A percentile compares a stretch with the other conserved stretches of the same genome.
These are phyloP conservation scores for Mormyrus hasselquistii DNA, from an alignment of 2,797 vertebrate genomes.

Conservation along the genomic window DNA sequence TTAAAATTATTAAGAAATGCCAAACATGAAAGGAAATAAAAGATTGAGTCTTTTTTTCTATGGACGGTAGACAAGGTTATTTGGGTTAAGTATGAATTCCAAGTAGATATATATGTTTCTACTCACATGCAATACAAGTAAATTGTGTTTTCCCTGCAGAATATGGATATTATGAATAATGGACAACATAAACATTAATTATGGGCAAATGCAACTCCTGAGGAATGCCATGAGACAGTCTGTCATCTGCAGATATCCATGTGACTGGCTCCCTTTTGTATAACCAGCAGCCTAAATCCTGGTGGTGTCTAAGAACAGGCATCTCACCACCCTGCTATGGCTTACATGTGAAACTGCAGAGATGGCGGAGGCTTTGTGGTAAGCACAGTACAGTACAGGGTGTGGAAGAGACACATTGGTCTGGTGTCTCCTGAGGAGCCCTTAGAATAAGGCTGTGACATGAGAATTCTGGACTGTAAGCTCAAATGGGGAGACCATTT, in stretches of 20 bases:
- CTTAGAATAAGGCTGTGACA: not conserved
- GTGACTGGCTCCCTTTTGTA: constrained; percentile 25
- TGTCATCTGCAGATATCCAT: not conserved
- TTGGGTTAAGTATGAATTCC: not conserved
- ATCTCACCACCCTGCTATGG: constrained; percentile 18
- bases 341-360: constrained; percentile 18
- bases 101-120: not conserved
- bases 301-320: not conserved
- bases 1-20: not conserved
- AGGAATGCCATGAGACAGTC: not conserved
- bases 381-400: not conserved
- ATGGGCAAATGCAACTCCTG: not conserved
- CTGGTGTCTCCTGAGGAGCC: not conserved
- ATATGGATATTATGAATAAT: not conserved
- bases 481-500: not conserved
- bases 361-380: constrained; percentile 4
- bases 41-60: not conserved
- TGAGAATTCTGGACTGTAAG: not conserved
- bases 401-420: constrained; percentile 55
- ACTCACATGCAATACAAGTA: not conserved
- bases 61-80: not conserved
- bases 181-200: not conserved
- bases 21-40: not conserved
- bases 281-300: not conserved
- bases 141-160: not conserved